These are phyloP conservation scores for Conops quadrifasciatus DNA, from an alignment of 2,888 invertebrate genomes.

Conservation along the genomic window DNA sequence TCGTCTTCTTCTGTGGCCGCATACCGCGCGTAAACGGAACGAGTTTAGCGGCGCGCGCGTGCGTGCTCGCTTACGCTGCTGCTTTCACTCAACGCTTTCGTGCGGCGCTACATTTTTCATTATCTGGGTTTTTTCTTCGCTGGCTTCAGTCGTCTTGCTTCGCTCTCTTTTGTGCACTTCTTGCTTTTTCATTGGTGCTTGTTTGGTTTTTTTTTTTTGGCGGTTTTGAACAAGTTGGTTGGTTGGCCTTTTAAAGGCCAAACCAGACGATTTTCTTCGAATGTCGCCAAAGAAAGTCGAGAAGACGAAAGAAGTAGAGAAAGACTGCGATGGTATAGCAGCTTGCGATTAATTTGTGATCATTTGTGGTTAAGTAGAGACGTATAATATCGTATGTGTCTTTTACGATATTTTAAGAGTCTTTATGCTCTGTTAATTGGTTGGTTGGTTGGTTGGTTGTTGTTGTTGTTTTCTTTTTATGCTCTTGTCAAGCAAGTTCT, in stretches of 20 bases:
- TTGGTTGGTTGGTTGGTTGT: neutral
- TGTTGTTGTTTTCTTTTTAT: neutral
- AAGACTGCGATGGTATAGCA: no score
- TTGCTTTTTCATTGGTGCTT: constrained; percentile 51
- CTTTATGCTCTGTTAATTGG: neutral
- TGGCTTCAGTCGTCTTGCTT: constrained; percentile 39
- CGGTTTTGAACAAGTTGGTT: constrained; percentile 1
- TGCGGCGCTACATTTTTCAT: constrained; percentile 35
- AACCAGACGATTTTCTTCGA: no score
- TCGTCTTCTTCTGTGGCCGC: neutral
- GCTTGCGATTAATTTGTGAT: no score
- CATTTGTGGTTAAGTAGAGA: neutral
- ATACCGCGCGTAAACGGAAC: constrained; percentile 26
- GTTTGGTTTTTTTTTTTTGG: constrained; percentile 54
- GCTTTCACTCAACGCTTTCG: constrained; percentile 51
- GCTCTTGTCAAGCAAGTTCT: neutral
- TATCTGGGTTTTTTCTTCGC: constrained; percentile 54
- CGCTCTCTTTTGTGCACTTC: constrained; percentile 38
- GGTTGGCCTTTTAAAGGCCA: neutral
- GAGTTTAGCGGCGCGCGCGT: constrained; percentile 19
- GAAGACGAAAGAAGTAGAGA: no score
- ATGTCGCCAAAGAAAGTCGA: no score
- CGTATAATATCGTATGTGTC: neutral
- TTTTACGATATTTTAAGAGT: neutral
- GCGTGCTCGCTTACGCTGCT: constrained; percentile 23